These are phyloP conservation scores for Spinus olivaceus DNA, from an alignment of 2,797 vertebrate genomes.

Conservation along the genomic window DNA sequence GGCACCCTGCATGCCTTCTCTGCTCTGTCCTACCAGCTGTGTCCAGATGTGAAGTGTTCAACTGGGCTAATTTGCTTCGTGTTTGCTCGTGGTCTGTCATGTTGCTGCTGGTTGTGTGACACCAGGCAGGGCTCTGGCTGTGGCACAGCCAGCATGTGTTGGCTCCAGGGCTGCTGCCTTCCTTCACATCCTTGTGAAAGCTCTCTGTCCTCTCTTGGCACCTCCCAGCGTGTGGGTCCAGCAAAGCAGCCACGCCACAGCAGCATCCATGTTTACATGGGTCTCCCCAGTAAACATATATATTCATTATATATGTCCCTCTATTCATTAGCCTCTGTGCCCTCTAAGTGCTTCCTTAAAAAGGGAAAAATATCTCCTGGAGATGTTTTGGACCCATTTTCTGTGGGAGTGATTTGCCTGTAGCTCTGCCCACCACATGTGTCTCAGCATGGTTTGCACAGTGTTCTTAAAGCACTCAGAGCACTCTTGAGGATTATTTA, in stretches of 20 bases:
- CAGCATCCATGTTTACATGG: rapidly evolving
- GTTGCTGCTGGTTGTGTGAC: rapidly evolving
- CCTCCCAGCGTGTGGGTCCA: background rate
- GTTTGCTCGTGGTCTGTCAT: background rate
- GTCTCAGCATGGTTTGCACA: background rate
- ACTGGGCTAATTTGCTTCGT: rapidly evolving
- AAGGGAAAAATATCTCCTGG: background rate
- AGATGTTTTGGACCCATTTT: background rate
- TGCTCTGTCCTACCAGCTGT: background rate
- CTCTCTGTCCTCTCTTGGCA: background rate
- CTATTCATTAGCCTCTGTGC: background rate
- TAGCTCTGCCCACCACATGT: background rate
- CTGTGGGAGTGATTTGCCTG: background rate
- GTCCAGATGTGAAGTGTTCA: background rate
- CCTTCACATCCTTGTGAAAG: background rate
- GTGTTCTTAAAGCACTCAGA: background rate
- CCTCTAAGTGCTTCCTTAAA: background rate
- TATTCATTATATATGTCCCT: background rate
- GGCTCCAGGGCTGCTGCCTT: background rate
- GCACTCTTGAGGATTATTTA: background rate
- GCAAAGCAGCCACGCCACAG: background rate
- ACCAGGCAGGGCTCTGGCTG: rapidly evolving
- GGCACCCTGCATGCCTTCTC: background rate
- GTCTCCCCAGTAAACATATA: background rate
- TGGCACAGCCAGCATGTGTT: background rate